Evolutionary conservation across 2,113 vertebrate genomes (phyloP).

Genomic region (Oreotrochilus melanogaster): DNA sequence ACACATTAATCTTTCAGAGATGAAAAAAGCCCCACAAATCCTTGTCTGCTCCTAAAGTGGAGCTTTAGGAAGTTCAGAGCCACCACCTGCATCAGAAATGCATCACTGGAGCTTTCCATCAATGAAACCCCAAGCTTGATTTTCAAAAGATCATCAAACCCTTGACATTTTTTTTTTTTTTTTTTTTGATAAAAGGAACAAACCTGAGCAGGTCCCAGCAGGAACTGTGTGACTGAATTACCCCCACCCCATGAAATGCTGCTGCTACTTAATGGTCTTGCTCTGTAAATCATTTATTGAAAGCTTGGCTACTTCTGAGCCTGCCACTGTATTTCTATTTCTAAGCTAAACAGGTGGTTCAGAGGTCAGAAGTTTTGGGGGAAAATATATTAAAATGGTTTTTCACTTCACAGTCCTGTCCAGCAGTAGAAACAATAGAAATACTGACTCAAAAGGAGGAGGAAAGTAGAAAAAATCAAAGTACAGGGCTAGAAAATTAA

Average conservation of each 20-base stretch:
- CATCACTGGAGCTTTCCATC: background rate
- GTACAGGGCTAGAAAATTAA: background rate
- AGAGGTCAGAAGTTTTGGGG: background rate
- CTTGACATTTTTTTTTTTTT: too few species aligned
- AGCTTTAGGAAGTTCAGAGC: background rate
- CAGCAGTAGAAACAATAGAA: background rate
- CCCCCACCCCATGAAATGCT: background rate
- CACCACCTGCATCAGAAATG: background rate
- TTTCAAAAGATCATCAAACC: background rate
- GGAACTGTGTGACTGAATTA: background rate
- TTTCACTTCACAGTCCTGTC: background rate
- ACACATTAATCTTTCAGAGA: background rate
- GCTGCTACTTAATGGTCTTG: background rate
- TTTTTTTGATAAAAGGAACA: background rate
- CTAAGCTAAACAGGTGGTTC: background rate
- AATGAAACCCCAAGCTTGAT: background rate
- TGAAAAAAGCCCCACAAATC: background rate
- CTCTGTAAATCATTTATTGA: background rate
- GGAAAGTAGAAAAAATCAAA: background rate
- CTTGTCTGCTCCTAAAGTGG: background rate
- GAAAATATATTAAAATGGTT: background rate
- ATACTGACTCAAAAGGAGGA: background rate
- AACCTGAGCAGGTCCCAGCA: background rate
- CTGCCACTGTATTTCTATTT: background rate
- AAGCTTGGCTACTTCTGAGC: background rate